These are phyloP conservation scores for Lingula anatina DNA, from an alignment of 2,888 invertebrate genomes.

Conservation along the genomic window DNA sequence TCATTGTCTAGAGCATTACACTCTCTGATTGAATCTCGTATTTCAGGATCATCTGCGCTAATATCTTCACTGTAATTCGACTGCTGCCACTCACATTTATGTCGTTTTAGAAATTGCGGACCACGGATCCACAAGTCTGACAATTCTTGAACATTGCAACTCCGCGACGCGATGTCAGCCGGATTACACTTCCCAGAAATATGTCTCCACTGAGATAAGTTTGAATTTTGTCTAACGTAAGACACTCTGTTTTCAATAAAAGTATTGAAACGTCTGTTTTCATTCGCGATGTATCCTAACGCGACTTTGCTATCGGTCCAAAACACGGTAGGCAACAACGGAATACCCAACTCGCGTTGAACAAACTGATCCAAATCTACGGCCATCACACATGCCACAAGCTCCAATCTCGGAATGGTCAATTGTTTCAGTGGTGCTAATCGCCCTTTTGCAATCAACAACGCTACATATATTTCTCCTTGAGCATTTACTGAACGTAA, in stretches of 20 bases:
- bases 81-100: neutral
- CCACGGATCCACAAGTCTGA: neutral
- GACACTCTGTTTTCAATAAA: slow-evolving; percentile 5
- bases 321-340: no score
- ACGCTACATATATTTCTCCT: neutral
- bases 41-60: neutral
- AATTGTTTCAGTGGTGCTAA: slow-evolving; percentile 2
- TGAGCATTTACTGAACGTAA: no score
- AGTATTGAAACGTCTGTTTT: no score
- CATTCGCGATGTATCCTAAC: no score
- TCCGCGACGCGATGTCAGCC: neutral
- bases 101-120: slow-evolving; percentile 1
- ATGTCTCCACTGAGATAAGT: slow-evolving; percentile 2
- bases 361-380: slow-evolving; percentile 3
- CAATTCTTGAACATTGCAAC: neutral
- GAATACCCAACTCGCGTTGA: neutral
- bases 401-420: slow-evolving; percentile 4
- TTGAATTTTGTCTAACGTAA: neutral
- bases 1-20: no score
- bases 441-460: slow-evolving; percentile 2
- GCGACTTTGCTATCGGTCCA: no score
- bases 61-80: neutral
- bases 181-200: slow-evolving; percentile 1
- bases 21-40: no score
- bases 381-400: slow-evolving; percentile 1